Evolutionary conservation across 2,888 invertebrate species (phyloP).

Genomic region (Ypsolopha scabrella): DNA sequence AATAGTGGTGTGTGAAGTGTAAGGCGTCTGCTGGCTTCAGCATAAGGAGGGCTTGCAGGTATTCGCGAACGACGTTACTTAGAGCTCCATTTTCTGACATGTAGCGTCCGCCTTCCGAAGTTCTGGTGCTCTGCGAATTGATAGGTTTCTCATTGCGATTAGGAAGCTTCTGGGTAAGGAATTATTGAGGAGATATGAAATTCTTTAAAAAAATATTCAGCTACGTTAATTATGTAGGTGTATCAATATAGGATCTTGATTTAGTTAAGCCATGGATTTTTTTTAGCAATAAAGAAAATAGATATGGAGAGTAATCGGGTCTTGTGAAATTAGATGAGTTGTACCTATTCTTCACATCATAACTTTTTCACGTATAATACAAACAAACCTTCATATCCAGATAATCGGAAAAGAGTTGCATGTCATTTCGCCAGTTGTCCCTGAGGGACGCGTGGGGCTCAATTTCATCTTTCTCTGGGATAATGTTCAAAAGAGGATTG

Average conservation of each 20-base stretch:
- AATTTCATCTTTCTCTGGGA: conserved; percentile 43
- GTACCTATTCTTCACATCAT: background rate
- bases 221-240: background rate
- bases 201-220: background rate
- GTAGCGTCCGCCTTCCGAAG: conserved; percentile 68
- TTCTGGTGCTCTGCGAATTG: conserved; percentile 39
- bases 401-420: conserved; percentile 72
- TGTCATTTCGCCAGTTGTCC: conserved; percentile 67
- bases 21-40: conserved; percentile 69
- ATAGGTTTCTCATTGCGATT: no score
- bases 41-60: conserved; percentile 68
- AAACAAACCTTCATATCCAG: conserved; percentile 70
- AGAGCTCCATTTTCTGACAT: conserved; percentile 69
- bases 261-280: background rate
- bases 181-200: conserved; percentile 1
- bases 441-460: conserved; percentile 52
- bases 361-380: conserved; percentile 3
- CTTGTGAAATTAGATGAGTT: background rate
- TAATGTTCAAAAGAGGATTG: conserved; percentile 59
- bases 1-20: conserved; percentile 69
- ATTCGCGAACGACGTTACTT: conserved; percentile 69
- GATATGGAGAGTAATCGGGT: background rate
- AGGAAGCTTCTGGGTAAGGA: background rate
- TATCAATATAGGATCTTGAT: background rate
- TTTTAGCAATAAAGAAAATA: background rate